Evolutionary conservation across 1,140 invertebrate species (phyloP).

Genomic region (Zaprionus nigranus): DNA sequence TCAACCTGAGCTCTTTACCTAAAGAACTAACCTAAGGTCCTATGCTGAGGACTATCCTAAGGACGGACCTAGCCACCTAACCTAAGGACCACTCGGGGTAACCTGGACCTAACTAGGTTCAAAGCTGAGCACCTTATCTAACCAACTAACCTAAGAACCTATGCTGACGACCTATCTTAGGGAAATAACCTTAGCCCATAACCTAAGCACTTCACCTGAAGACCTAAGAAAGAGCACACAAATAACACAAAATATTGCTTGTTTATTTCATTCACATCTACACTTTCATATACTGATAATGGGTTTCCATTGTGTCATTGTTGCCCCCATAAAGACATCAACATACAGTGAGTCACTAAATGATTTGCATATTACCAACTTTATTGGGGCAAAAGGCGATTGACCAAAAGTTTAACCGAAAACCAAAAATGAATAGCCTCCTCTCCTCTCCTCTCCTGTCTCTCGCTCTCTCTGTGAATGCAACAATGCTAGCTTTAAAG

Average conservation of each 20-base stretch:
- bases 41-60: no score
- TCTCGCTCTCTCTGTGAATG: constrained; percentile 49
- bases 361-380: constrained; percentile 37
- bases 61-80: no score
- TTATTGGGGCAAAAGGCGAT: constrained; percentile 32
- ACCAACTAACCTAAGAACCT: no score
- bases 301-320: background rate
- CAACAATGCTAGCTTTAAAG: constrained; percentile 83
- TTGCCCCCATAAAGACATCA: background rate
- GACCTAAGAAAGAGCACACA: background rate
- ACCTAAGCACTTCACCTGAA: background rate
- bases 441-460: background rate
- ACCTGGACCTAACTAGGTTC: no score
- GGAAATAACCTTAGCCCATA: no score
- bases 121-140: no score
- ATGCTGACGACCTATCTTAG: no score
- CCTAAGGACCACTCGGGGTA: no score
- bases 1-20: no score
- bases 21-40: no score
- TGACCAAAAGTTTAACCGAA: constrained; percentile 34
- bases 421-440: constrained; percentile 4
- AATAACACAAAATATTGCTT: background rate
- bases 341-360: constrained; percentile 18
- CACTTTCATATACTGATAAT: constrained; percentile 3
- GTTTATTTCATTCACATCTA: background rate